These are phyloP conservation scores for Caenorhabditis sp. DNA, from an alignment of 2,888 invertebrate genomes.

Conservation along the genomic window DNA sequence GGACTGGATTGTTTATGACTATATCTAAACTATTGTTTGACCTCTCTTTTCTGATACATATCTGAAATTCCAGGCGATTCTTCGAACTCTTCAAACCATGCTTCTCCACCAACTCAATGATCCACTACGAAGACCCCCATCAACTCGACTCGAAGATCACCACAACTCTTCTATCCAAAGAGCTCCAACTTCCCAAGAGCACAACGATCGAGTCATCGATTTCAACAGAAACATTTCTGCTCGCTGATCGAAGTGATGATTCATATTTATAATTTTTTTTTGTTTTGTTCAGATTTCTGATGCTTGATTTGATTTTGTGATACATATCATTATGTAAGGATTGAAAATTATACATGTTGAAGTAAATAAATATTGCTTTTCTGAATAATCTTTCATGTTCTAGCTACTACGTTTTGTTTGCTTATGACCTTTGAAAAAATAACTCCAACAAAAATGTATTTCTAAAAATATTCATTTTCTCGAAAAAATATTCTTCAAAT, in stretches of 20 bases:
- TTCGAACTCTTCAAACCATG: neutral
- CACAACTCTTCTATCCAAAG: neutral
- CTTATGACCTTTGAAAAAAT: no score
- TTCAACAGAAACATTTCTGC: constrained; percentile 31
- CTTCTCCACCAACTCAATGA: neutral
- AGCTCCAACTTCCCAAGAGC: neutral
- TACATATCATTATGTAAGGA: no score
- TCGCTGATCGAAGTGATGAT: constrained; percentile 32
- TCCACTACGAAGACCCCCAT: neutral
- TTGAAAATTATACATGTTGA: no score
- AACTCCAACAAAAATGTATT: no score
- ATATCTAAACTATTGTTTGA: no score
- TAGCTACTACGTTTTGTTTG: no score
- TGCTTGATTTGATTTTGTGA: no score
- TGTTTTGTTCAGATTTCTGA: no score
- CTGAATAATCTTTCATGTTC: no score
- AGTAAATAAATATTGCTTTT: no score
- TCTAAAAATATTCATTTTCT: neutral
- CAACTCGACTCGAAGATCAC: neutral
- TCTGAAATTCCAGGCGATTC: neutral
- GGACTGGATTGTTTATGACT: neutral
- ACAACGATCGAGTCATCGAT: neutral
- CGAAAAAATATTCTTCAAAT: neutral
- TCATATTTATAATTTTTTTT: constrained; percentile 3
- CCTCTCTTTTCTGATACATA: no score